phyloP scores from a whole-genome alignment of 2,113 vertebrate genomes.

The Colaptes auratus region DNA sequence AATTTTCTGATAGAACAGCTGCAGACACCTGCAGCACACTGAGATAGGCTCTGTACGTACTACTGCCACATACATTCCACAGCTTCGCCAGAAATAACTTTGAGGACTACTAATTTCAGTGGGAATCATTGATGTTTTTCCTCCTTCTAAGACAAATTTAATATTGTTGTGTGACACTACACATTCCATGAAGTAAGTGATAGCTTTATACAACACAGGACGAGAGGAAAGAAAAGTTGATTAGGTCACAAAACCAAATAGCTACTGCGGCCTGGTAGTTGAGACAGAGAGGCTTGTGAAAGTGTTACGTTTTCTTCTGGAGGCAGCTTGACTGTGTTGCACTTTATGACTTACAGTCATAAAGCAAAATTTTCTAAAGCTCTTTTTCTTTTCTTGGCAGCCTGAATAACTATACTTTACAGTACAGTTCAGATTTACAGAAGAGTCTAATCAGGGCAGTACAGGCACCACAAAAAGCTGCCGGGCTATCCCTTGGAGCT shows the following conservation, averaged over 20 bases:
- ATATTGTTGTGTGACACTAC: neutral
- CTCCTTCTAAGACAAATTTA: neutral
- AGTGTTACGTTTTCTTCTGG: neutral
- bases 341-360: neutral
- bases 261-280: rapidly evolving
- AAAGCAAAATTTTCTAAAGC: neutral
- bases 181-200: neutral
- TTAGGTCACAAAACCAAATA: neutral
- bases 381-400: neutral
- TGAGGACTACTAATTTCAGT: neutral
- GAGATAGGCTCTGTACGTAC: neutral
- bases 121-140: neutral
- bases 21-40: neutral
- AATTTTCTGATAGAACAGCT: neutral
- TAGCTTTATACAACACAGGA: neutral
- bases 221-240: neutral
- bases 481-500: neutral
- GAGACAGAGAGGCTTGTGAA: neutral
- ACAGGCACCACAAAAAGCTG: neutral
- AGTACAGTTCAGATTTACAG: neutral
- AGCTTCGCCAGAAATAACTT: neutral
- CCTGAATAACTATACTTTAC: neutral
- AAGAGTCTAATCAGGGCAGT: neutral
- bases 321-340: neutral
- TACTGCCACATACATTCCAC: neutral